These are phyloP conservation scores for Sus scrofa DNA, from an alignment of 2,113 vertebrate genomes.

Conservation along the genomic window DNA sequence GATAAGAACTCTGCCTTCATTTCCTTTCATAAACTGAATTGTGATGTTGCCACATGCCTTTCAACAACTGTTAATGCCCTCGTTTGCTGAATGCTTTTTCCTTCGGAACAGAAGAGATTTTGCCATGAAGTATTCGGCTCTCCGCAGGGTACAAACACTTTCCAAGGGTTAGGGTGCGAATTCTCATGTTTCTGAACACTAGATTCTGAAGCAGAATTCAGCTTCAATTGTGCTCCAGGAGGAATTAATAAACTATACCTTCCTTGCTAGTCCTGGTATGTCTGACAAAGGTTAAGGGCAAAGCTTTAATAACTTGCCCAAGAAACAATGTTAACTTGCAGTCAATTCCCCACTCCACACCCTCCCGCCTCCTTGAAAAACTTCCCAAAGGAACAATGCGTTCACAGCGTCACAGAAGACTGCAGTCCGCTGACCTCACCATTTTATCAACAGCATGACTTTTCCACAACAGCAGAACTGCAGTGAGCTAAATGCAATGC, in stretches of 20 bases:
- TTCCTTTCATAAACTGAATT: slow-evolving; percentile 49
- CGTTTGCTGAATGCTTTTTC: neutral
- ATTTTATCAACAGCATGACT: neutral
- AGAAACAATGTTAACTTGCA: neutral
- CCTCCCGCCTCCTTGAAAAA: neutral
- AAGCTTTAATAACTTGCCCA: neutral
- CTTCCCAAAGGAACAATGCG: neutral
- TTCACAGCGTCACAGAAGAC: neutral
- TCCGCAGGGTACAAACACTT: neutral
- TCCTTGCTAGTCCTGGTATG: neutral
- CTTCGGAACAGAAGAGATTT: neutral
- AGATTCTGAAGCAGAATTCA: no score
- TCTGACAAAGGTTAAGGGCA: neutral
- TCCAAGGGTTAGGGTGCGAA: neutral
- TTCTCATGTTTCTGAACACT: neutral
- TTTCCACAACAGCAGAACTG: neutral
- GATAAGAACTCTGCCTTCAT: slow-evolving; percentile 73
- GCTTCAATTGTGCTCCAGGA: neutral
- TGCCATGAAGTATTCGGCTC: neutral
- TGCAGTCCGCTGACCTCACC: neutral
- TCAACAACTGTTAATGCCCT: neutral
- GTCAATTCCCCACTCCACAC: neutral
- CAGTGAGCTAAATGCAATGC: neutral
- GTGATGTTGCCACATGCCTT: slow-evolving; percentile 28
- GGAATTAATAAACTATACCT: neutral